phyloP scores from a whole-genome alignment of 2,888 invertebrate species.

The Atethmia centrago region DNA sequence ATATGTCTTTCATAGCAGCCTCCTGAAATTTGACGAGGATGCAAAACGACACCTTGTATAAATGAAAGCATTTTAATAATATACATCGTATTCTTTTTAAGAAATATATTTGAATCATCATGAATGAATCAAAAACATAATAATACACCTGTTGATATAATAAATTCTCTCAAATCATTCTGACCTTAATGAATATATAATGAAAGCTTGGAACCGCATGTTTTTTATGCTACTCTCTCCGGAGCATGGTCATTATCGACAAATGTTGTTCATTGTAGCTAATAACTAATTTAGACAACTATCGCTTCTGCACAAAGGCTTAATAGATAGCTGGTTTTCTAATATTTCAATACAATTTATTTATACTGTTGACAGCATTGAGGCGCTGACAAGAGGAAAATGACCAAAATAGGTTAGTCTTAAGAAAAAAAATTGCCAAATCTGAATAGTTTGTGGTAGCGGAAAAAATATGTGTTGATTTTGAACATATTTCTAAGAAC shows the following conservation, averaged over 20 bases:
- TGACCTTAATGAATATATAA: constrained; percentile 59
- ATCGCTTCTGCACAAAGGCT: constrained; percentile 34
- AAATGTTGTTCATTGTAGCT: constrained; percentile 25
- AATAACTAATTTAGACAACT: constrained; percentile 18
- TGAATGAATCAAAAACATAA: constrained; percentile 2
- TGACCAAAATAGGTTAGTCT: no score
- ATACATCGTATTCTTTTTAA: not conserved
- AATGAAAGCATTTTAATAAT: no score
- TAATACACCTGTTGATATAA: constrained; percentile 18
- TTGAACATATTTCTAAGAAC: no score
- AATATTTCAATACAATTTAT: constrained; percentile 29
- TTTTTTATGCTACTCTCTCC: constrained; percentile 55
- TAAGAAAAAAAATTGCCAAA: no score
- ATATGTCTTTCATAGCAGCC: no score
- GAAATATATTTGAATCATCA: not conserved
- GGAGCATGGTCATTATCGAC: constrained; percentile 36
- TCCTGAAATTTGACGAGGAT: no score
- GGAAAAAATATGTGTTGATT: no score
- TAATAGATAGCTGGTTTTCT: constrained; percentile 20
- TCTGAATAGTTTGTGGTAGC: no score
- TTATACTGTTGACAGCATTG: constrained; percentile 18
- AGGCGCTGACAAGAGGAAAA: no score
- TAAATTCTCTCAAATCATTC: constrained; percentile 26
- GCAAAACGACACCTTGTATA: no score
- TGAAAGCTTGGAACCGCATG: constrained; percentile 45